Evolutionary conservation across 2,113 vertebrate species (phyloP).

Genomic region (Syngnathoides biaculeatus): DNA sequence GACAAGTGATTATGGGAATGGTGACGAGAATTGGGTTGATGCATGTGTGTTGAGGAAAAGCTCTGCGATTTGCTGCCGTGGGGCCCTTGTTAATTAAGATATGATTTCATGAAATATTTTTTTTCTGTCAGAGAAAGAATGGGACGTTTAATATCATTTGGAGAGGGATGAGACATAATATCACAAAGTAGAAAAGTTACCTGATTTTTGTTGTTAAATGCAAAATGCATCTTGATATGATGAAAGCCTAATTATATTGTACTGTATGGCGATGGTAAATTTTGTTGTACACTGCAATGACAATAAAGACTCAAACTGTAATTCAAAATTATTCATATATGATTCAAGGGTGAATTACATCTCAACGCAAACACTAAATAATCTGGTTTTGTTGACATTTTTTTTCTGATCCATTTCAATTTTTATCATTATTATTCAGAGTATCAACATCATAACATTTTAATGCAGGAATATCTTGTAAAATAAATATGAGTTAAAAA

Average conservation of each 20-base stretch:
- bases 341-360: neutral
- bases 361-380: neutral
- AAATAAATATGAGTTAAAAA: neutral
- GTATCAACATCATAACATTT: neutral
- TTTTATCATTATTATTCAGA: neutral
- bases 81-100: constrained; percentile 29
- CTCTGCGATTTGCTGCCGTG: constrained; percentile 4
- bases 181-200: constrained; percentile 18
- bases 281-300: neutral
- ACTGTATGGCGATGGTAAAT: neutral
- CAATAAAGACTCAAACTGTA: too few species aligned
- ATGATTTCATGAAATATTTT: constrained; percentile 35
- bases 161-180: constrained; percentile 24
- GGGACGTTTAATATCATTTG: constrained; percentile 6
- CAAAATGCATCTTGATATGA: too few species aligned
- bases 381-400: too few species aligned
- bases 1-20: neutral
- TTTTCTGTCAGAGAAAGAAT: constrained; percentile 22
- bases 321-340: constrained; percentile 2
- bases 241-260: constrained; percentile 1
- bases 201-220: neutral
- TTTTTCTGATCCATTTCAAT: too few species aligned
- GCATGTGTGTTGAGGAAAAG: neutral
- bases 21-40: constrained; percentile 15
- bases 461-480: neutral